Base-by-base conservation (phyloP, 1,140 invertebrate genomes). In the Harpegnathos saltator region DNA sequence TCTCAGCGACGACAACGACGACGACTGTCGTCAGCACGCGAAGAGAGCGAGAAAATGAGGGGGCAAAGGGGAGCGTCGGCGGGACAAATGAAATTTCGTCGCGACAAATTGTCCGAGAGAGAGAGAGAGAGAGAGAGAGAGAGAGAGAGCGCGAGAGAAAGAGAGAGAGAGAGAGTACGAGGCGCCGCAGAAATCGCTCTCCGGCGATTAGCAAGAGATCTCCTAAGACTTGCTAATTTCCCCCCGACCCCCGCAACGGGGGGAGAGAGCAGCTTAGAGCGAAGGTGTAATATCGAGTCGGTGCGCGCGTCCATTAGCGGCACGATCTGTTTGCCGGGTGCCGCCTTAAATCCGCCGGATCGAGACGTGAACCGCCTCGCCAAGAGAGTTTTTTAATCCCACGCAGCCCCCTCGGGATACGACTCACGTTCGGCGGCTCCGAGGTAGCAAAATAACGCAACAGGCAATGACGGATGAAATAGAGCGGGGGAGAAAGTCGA, bases 141-240 rank as follows among this genome's bases (percentile, higher is more conserved):
- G 89, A 92, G n/a, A 33, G 86, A 92, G 89, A 80, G 83, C n/a
- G n/a, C n/a, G n/a, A 88, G 89, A 92, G n/a, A 33, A 85, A 92
- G 89, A 80, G 83, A 88, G n/a, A n/a, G n/a, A n/a, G n/a, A n/a
- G n/a, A n/a, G n/a, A n/a, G n/a, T n/a, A n/a, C n/a, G n/a, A n/a
- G n/a, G n/a, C 86, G 86, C 87, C 89, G 82, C 84, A 82, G 88
- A 91, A 92, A 92, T 92, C 91, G 86, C 87, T 62, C n/a, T 5
- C 72, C 54, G 69, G 24, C 90, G 91, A 91, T 92, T 92, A 92
- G 91, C 90, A 63, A 78, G 82, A 83, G 89, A 89, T 92, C 86
- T 88, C 85, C 85, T 82, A 92, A 91, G 86, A 89, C 89, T 90
- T 88, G 90, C 91, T 92, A 92, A 92, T 93, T 93, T 93, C 81